phyloP scores from a whole-genome alignment of 1,140 invertebrate genomes.

The Zaprionus ghesquierei region DNA sequence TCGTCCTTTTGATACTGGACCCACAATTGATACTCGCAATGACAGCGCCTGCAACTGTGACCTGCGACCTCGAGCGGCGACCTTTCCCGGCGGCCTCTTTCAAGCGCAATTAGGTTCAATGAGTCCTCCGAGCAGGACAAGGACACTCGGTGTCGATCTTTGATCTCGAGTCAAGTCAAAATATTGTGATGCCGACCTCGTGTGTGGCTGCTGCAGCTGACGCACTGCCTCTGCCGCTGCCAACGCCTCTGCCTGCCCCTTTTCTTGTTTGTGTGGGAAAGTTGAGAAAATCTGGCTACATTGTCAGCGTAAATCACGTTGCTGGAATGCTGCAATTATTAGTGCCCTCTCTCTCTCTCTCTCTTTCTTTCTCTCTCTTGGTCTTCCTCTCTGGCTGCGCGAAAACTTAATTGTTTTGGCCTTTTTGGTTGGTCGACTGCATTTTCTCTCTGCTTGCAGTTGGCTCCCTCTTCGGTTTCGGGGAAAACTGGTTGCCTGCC shows the following conservation, averaged over 20 bases:
- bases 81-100: slow-evolving; percentile 63
- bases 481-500: slow-evolving; percentile 77
- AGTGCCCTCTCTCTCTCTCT: neutral
- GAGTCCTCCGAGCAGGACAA: slow-evolving; percentile 50
- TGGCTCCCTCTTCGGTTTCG: slow-evolving; percentile 67
- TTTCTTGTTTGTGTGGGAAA: neutral
- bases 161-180: slow-evolving; percentile 64
- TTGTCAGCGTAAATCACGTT: neutral
- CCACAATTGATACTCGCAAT: slow-evolving; percentile 37
- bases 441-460: neutral
- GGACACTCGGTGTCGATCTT: slow-evolving; percentile 43
- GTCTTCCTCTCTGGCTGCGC: slow-evolving; percentile 9
- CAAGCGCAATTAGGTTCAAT: slow-evolving; percentile 73
- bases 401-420: slow-evolving; percentile 81
- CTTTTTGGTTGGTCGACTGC: slow-evolving; percentile 75
- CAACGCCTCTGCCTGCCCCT: neutral
- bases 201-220: slow-evolving; percentile 21
- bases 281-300: neutral
- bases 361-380: neutral
- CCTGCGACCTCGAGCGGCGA: neutral
- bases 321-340: neutral
- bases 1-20: slow-evolving; percentile 23
- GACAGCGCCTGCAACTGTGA: slow-evolving; percentile 26
- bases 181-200: slow-evolving; percentile 61
- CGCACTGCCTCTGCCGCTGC: neutral